A percentile compares a stretch with the other conserved stretches of the same genome.
These are phyloP conservation scores for Eleutherodactylus coqui DNA, from an alignment of 2,797 vertebrate species.

Conservation along the genomic window DNA sequence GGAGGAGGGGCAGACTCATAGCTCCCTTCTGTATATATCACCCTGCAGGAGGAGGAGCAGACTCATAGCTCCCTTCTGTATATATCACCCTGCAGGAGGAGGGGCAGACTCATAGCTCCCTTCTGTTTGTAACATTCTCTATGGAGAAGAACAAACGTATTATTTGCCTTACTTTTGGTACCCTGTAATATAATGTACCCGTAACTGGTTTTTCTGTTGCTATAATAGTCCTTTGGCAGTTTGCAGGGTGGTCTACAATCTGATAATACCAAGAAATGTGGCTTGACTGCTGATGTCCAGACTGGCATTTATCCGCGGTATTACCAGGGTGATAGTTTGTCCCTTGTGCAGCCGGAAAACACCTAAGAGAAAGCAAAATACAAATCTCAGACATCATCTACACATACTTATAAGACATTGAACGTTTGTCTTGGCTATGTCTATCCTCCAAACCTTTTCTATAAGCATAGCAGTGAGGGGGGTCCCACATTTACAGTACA, in stretches of 20 bases:
- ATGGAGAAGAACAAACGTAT: background rate
- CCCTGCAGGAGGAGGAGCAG: background rate
- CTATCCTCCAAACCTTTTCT: too few relatives aligned
- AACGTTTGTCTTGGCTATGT: too few relatives aligned
- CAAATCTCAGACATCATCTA: background rate
- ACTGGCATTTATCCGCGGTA: slow-evolving; percentile 37
- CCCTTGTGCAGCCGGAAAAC: slow-evolving; percentile 44
- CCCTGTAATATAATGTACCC: background rate
- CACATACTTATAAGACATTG: too few relatives aligned
- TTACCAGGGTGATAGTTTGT: slow-evolving; percentile 31
- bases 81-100: background rate
- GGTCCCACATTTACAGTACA: too few relatives aligned
- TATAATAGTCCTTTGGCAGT: background rate
- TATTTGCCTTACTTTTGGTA: background rate
- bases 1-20: background rate
- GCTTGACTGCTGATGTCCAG: slow-evolving; percentile 12
- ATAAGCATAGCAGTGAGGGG: too few relatives aligned
- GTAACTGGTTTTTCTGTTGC: background rate
- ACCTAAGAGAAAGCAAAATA: slow-evolving; percentile 7
- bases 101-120: background rate
- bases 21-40: background rate
- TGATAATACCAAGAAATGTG: slow-evolving; percentile 55
- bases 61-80: background rate
- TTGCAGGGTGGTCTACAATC: background rate
- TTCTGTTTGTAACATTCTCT: background rate